Base-by-base conservation (phyloP, 2,797 vertebrate species). In the Hirundo rustica region DNA sequence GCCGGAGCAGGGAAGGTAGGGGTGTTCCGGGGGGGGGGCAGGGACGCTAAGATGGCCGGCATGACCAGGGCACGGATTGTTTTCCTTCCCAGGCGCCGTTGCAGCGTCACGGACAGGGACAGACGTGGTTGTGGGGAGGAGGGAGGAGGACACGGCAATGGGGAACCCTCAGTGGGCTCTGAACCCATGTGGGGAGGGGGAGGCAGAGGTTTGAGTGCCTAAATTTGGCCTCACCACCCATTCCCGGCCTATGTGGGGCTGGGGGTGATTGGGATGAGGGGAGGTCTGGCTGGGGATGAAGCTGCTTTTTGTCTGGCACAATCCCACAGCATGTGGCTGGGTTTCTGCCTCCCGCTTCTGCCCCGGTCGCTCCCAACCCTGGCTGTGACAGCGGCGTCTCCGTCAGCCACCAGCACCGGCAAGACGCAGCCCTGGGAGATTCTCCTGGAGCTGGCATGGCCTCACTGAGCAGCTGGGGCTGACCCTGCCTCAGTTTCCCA, bases 1-100 rank as follows among this genome's bases (percentile, higher is more conserved):
- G 94, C 83, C 94, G 92, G 84, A 95, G 91, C 94, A 97, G 95
- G 97, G 95, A 97, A 98, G 98, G 98, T 98, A 97, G 70, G 54
- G 45, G 32, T 4, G 66, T 7, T 78, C n/a, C 2, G 13, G 9
- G 8, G 13, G 9, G 8, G 32, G 53, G 25, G 42, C 73, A n/a
- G 65, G 18, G 23, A 40, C 2, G 8, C 61, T 82, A 40, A 91
- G 8, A 74, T 88, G 95, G 92, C 96, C 42, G 85, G 60, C 30
- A 5, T 1, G 30, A 3, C 1, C 4, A 17, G 48, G 50, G 61
- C 68, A 40, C 1, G 20, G 72, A 0, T 47, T 11, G 16, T 22
- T 50, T 6, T 40, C 38, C 76, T 38, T 83, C 40, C 61, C 11
- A 3, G 23, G 21, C 61, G 51, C 67, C 7, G 11, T 10, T 70